Base-by-base conservation (phyloP, 2,113 vertebrate species). In the Lophura nycthemera region DNA sequence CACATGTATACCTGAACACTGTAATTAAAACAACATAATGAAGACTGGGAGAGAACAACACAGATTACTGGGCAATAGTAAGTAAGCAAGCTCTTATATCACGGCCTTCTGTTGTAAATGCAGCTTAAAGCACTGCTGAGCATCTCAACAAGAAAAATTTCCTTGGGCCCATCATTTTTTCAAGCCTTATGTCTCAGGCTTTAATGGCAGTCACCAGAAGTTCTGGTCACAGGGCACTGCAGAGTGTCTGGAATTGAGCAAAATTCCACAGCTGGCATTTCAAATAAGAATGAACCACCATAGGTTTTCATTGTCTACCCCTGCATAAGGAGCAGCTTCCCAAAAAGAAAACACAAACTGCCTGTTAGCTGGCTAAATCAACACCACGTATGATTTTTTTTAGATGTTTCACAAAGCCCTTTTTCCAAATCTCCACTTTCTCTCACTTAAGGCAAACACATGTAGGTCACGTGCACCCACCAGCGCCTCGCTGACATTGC, bases 401-500 rank as follows among this genome's bases (percentile, higher is more conserved):
- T 29, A 72, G 25, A 50, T 72, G 65, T 32, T 71, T 76, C 73
- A 57, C 29, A 48, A 90, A 43, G 16, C 13, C 7, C 59, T 83
- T 56, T 64, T 27, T 36, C 59, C 14, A 21, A 79, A 57, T 43
- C 21, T 32, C 34, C 56, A 86, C 29, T 40, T 7, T 90, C 56
- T 27, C 50, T 45, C 21, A 20, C 22, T 30, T 47, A 4, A 3
- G 24, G 36, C 24, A 17, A 67, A 74, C 21, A 63, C n/a, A 54
- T 43, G 29, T 15, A 69, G 36, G 12, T 47, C 38, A 13, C 22
- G 17, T 27, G 54, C 36, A 21, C 94, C 97, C 97, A 99, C 99
- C 98, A 99, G 97, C 21, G 99, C 99, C 97, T 99, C 99, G 43
- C 99, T 99, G 83, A 99, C 99, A 1, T 99, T 99, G 67, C 99